Evolutionary conservation across 1,140 invertebrate species (phyloP).

Genomic region (Solenopsis invicta): DNA sequence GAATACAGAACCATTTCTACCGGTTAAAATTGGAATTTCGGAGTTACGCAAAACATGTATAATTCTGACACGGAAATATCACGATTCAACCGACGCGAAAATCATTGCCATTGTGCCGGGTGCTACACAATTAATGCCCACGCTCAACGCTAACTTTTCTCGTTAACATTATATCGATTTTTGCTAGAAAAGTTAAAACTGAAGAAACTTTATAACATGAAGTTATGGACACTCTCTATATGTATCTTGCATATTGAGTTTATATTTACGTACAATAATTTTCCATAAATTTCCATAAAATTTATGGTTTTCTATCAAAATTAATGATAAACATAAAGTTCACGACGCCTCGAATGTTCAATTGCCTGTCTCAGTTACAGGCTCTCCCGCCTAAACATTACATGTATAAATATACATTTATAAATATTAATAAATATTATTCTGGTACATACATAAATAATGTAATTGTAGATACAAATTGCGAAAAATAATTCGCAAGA

Average conservation of each 20-base stretch:
- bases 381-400: neutral
- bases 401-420: neutral
- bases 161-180: slow-evolving; percentile 1
- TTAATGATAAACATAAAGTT: neutral
- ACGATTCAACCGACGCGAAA: neutral
- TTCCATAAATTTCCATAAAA: slow-evolving; percentile 12
- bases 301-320: slow-evolving; percentile 12
- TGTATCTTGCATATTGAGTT: slow-evolving; percentile 20
- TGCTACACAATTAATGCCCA: neutral
- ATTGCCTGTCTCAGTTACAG: neutral
- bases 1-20: neutral
- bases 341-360: neutral
- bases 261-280: neutral
- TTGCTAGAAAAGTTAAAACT: neutral
- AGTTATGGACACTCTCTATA: neutral
- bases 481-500: neutral
- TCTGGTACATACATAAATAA: neutral
- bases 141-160: neutral
- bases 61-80: neutral
- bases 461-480: neutral
- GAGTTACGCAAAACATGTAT: neutral
- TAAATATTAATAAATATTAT: neutral
- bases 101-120: neutral
- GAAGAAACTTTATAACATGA: slow-evolving; percentile 6
- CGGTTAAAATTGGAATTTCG: neutral